phyloP scores from a whole-genome alignment of 2,797 vertebrate genomes.

The Esox masquinongy region DNA sequence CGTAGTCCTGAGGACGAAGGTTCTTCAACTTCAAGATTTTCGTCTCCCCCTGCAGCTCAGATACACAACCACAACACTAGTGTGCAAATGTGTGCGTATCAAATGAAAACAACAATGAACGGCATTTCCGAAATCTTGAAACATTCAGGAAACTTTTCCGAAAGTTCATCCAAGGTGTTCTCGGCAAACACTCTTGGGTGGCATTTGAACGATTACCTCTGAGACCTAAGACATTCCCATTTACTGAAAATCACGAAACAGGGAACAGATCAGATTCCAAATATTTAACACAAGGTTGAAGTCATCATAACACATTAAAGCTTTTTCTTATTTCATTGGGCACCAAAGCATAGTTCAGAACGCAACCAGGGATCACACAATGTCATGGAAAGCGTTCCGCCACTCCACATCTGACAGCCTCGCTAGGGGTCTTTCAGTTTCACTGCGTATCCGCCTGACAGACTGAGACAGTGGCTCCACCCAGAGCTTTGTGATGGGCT shows the following conservation, averaged over 20 bases:
- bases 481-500: not conserved
- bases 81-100: conserved; percentile 77
- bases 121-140: conserved; percentile 2
- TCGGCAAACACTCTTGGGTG: too few species aligned
- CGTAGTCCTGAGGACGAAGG: conserved; percentile 96
- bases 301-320: not conserved
- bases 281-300: not conserved
- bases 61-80: conserved; percentile 62
- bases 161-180: not conserved
- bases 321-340: conserved; percentile 14
- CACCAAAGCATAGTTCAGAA: not conserved
- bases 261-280: not conserved
- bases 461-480: not conserved
- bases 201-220: too few species aligned
- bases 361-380: conserved; percentile 11
- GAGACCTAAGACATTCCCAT: not conserved
- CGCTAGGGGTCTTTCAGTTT: not conserved
- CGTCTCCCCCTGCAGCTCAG: conserved; percentile 91
- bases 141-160: not conserved
- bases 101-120: conserved; percentile 37
- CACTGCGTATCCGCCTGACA: conserved; percentile 3
- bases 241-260: not conserved
- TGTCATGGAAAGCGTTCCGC: too few species aligned
- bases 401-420: not conserved
- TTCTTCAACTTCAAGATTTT: conserved; percentile 99